phyloP scores from a whole-genome alignment of 2,113 vertebrate genomes.

The Falco punctatus region DNA sequence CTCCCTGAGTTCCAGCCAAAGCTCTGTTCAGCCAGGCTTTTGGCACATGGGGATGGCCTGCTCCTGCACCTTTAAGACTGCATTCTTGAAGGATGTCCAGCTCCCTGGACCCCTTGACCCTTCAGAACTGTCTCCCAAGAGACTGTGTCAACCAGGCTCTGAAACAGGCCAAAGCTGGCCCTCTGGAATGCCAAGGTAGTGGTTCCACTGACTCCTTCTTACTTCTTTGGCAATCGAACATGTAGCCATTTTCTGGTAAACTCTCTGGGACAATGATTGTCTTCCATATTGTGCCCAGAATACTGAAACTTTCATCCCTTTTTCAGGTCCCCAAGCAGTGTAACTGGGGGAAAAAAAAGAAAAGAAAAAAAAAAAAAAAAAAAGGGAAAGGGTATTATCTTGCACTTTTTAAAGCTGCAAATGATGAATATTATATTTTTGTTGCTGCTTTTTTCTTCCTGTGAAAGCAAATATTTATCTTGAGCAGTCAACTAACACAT shows the following conservation, averaged over 20 bases:
- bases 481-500: not conserved
- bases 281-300: not conserved
- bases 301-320: not conserved
- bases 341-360: not conserved
- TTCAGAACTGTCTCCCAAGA: too few species aligned
- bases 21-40: too few species aligned
- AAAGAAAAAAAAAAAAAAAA: not conserved
- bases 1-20: too few species aligned
- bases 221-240: not conserved
- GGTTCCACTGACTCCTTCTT: too few species aligned
- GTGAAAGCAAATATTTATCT: slow-evolving; percentile 18
- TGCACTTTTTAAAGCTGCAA: not conserved
- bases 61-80: too few species aligned
- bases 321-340: not conserved
- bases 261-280: not conserved
- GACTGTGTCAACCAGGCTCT: too few species aligned
- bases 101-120: too few species aligned
- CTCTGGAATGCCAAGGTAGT: too few species aligned
- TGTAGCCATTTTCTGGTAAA: not conserved
- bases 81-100: too few species aligned
- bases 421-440: not conserved
- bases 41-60: too few species aligned
- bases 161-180: too few species aligned
- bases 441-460: not conserved
- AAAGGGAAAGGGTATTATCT: not conserved